phyloP scores from a whole-genome alignment of 1,140 invertebrate genomes.

The Dendroctonus valens region DNA sequence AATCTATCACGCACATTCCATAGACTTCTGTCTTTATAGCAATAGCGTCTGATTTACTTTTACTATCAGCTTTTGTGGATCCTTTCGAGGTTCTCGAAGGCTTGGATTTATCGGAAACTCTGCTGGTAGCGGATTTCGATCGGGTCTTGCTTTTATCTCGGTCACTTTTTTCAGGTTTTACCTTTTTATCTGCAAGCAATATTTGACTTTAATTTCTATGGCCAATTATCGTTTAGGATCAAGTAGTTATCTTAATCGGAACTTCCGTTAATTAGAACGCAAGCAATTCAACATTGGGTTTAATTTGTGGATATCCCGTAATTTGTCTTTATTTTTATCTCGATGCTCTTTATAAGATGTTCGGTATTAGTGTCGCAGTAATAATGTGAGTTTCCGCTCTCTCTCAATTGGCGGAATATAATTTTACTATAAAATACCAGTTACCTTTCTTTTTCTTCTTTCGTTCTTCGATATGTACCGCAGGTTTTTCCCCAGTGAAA shows the following conservation, averaged over 20 bases:
- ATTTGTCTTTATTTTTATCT: too few species aligned
- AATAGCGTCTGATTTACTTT: constrained; percentile 2
- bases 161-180: not conserved
- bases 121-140: constrained; percentile 17
- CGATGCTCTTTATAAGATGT: too few species aligned
- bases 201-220: not conserved
- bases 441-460: constrained; percentile 25
- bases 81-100: constrained; percentile 3
- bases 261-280: too few species aligned
- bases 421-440: not conserved
- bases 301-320: too few species aligned
- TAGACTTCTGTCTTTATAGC: constrained; percentile 17
- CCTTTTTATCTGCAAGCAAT: constrained; percentile 11
- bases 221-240: too few species aligned
- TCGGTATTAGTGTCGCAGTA: too few species aligned
- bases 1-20: constrained; percentile 34
- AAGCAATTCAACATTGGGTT: too few species aligned
- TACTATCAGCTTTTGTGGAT: constrained; percentile 1
- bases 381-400: too few species aligned
- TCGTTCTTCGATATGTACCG: constrained; percentile 4
- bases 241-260: too few species aligned
- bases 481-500: constrained; percentile 19
- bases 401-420: too few species aligned
- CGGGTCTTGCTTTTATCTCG: constrained; percentile 12
- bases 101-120: constrained; percentile 8